Percentiles rank a stretch among this genome's conserved stretches.
Conservation (phyloP, 2,113 vertebrate species). For the Candoia aspera region DNA sequence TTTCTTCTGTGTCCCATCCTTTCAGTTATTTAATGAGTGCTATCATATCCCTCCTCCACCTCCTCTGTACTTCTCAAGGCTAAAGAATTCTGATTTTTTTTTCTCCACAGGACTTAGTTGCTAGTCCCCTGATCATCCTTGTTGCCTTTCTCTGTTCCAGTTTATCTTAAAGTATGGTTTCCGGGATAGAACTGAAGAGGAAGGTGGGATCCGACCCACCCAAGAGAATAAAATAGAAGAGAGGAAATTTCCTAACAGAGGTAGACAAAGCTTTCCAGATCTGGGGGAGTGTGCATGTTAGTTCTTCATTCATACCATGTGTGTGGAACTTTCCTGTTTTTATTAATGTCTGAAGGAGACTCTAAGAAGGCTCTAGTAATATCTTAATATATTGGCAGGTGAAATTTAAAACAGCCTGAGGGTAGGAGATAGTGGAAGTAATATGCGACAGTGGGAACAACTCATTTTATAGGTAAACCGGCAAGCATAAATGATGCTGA, state of each 20-base stretch:
- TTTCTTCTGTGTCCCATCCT: neutral
- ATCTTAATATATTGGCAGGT: neutral
- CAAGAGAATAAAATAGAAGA: neutral
- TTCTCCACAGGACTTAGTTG: neutral
- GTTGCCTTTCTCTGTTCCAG: neutral
- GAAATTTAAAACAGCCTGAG: neutral
- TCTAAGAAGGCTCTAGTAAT: neutral
- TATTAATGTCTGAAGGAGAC: neutral
- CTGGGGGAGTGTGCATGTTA: neutral
- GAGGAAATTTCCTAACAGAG: neutral
- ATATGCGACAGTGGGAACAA: neutral
- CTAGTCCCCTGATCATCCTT: neutral
- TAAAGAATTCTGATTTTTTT: neutral
- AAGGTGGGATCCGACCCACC: neutral
- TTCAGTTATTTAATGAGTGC: neutral
- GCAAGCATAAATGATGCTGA: neutral
- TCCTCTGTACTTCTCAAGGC: neutral
- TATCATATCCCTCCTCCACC: neutral
- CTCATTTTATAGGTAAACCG: neutral
- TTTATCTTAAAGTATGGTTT: neutral
- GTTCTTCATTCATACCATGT: neutral
- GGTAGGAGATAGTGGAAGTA: neutral
- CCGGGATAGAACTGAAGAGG: neutral
- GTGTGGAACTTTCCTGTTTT: neutral
- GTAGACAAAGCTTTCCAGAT: neutral